Evolutionary conservation across 2,888 invertebrate genomes (phyloP), one percentile per base, ranked within the genome.

Genomic region (Poecilobothrus nobilitatus): DNA sequence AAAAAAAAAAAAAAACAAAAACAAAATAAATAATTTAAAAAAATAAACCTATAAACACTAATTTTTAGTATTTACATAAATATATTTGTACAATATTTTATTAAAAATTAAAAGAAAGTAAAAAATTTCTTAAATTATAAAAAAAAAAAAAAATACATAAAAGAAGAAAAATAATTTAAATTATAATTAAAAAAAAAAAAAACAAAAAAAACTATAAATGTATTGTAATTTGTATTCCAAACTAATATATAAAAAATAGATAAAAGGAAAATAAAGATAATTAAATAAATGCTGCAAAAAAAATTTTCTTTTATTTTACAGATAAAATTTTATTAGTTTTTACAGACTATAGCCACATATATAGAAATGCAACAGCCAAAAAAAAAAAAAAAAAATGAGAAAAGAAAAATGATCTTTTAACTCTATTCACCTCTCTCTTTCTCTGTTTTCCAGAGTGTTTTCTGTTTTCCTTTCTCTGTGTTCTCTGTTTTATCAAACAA

Each of bases 201-300:
- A 22, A 67, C 67, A 69, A 67, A 27, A 66, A 67, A 67, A 53
- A 53, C 53, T 53, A 53, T 53, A 66, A 63, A 63, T 67, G 67
- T 67, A 67, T 67, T 69, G 68, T 69, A 69, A 70, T 70, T 69
- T 70, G 70, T 70, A 70, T 70, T 67, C 67, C 67, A 70, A 67
- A 65, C 34, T 53, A 69, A 68, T 4, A 67, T 44, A 27, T 33
- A 67, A 68, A 34, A 68, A 70, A 67, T 27, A 64, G 63, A 22
- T 41, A 67, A 41, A 68, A 61, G n/a, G 44, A 33, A 67, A 65
- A 34, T 65, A 65, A 65, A 65, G 10, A 65, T 33, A 33, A 33
- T 37, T 34, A 65, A 65, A 37, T 20, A 34, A 65, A 65, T 34
- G n/a, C 33, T 20, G n/a, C 33, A 65, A 65, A 65, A 20, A 7